These are phyloP conservation scores for Biston stratarius DNA, from an alignment of 2,888 invertebrate genomes.

Conservation along the genomic window DNA sequence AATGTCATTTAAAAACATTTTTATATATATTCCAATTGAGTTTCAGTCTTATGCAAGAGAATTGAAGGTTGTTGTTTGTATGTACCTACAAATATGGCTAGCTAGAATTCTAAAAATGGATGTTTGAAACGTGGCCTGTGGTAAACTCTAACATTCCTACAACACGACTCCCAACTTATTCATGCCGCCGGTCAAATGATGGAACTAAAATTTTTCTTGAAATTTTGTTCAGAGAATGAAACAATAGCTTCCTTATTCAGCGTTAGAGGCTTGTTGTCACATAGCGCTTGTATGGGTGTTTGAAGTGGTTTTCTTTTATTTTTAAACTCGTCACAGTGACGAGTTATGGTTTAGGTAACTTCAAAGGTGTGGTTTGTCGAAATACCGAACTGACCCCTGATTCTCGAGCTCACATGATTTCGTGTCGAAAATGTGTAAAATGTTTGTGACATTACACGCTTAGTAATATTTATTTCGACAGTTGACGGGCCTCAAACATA, in stretches of 20 bases:
- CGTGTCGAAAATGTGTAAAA: too few species aligned
- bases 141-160: conserved; percentile 26
- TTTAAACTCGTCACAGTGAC: background rate
- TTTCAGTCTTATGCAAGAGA: conserved; percentile 32
- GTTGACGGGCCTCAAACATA: too few species aligned
- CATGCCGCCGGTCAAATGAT: background rate
- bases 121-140: conserved; percentile 51
- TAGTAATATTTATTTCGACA: too few species aligned
- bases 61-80: conserved; percentile 43
- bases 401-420: too few species aligned
- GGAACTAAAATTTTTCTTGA: background rate
- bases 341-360: too few species aligned
- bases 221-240: background rate
- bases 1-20: conserved; percentile 17
- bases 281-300: background rate
- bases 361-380: background rate
- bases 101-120: conserved; percentile 56
- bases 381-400: background rate
- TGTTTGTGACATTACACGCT: too few species aligned
- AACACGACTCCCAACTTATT: background rate
- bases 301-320: conserved; percentile 12
- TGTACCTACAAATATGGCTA: conserved; percentile 54
- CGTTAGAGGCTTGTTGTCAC: background rate
- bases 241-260: background rate
- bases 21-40: conserved; percentile 2